phyloP scores from a whole-genome alignment of 2,797 vertebrate genomes.

The Centropyge bicolor region DNA sequence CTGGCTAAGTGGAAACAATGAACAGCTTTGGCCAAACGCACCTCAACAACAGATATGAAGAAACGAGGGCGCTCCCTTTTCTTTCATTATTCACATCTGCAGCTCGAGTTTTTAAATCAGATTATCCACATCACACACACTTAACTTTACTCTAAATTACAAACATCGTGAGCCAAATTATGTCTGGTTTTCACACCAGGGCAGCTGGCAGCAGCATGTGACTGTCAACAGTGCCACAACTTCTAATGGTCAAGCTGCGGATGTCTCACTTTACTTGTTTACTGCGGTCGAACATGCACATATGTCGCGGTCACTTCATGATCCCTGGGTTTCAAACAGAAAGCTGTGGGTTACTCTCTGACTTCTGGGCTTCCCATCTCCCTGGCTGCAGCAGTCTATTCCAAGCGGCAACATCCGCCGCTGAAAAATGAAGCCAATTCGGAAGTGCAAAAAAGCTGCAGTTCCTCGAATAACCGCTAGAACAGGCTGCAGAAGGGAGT shows the following conservation, averaged over 20 bases:
- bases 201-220: neutral
- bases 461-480: too few relatives aligned
- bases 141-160: neutral
- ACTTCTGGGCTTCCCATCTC: slow-evolving; percentile 10
- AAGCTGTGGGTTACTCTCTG: slow-evolving; percentile 4
- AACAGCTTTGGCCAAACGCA: neutral
- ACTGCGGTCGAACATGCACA: neutral
- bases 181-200: neutral
- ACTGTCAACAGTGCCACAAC: neutral
- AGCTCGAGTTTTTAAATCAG: slow-evolving; percentile 1
- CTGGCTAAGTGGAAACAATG: neutral
- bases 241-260: neutral
- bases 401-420: too few relatives aligned
- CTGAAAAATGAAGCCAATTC: too few relatives aligned
- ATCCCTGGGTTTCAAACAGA: slow-evolving; percentile 21
- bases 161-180: neutral
- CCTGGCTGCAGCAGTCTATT: neutral
- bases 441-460: too few relatives aligned
- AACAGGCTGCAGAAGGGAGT: slow-evolving; percentile 2
- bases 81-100: neutral
- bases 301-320: neutral
- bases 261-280: neutral
- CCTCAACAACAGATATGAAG: slow-evolving; percentile 5
- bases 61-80: neutral
- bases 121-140: neutral